phyloP scores from a whole-genome alignment of 2,797 vertebrate species.

The Lutra lutra region DNA sequence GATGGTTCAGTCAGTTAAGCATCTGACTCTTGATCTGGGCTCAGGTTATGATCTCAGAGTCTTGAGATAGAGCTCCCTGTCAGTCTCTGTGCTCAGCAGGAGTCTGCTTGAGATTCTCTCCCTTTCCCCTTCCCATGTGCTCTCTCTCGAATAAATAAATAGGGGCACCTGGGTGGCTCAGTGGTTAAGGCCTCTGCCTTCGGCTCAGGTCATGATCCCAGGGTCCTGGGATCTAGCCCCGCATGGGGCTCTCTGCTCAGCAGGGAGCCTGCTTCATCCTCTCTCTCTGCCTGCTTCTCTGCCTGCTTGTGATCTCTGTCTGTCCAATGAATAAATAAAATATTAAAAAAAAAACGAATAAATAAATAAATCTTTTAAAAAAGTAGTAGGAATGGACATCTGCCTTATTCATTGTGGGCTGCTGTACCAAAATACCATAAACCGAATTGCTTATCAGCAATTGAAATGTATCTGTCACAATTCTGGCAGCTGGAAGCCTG shows the following conservation, averaged over 20 bases:
- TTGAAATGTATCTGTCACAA: background rate
- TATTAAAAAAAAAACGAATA: too few relatives aligned
- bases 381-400: background rate
- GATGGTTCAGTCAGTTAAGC: background rate
- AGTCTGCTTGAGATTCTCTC: background rate
- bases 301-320: too few relatives aligned
- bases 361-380: background rate
- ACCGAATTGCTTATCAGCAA: background rate
- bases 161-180: too few relatives aligned
- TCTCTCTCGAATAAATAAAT: background rate
- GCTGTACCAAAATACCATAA: background rate
- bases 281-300: too few relatives aligned
- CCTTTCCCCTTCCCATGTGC: background rate
- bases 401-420: background rate
- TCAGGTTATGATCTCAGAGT: background rate
- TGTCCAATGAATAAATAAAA: too few relatives aligned
- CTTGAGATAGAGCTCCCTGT: background rate
- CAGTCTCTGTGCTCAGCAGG: background rate
- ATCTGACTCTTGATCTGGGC: background rate
- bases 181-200: too few relatives aligned
- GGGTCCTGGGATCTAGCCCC: too few relatives aligned
- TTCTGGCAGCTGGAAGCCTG: background rate
- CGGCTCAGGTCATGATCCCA: too few relatives aligned
- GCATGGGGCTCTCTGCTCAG: too few relatives aligned
- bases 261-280: too few relatives aligned